Evolutionary conservation across 2,113 vertebrate genomes (phyloP), one percentile per base, ranked within the genome.

Genomic region (Heptranchias perlo): DNA sequence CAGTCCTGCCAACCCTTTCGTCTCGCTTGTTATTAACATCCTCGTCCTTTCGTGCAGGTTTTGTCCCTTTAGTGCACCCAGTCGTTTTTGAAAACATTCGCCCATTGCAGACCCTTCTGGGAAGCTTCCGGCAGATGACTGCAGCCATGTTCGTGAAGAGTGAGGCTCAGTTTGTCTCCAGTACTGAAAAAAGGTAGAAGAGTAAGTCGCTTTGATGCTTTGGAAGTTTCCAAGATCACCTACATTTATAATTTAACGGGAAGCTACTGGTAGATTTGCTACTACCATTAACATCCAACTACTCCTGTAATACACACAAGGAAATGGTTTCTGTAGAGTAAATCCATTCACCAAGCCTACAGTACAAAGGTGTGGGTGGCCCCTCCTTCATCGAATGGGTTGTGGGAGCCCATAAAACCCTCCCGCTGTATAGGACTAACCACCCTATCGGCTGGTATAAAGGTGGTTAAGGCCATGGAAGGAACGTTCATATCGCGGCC

Each of bases 171-270:
- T 16, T n/a, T 93, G 21, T 69, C 25, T 67, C 93, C n/a, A 49
- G 93, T 69, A 69, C 93, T 95, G 94, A 69, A 95, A 95, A 93
- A 69, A 52, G n/a, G 94, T 67, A 95, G 94, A 95, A 95, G 65
- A 67, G 28, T 25, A 95, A 73, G 94, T 95, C 47, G 7, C 87
- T 67, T 94, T 94, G 61, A 47, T 21, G 92, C 11, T 18, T 49
- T 52, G 65, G 35, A 47, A 58, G 31, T 49, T 69, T 95, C 65
- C 62, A 69, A 73, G 64, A 73, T 73, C 64, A 95, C 25, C 8
- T 49, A 44, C 31, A 92, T 64, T 62, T 39, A 62, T 23, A 35
- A 95, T 95, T 95, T 14, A 31, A 31, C 28, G 64, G 8, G 11
- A 67, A 49, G 13, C 25, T 67, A 62, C 35, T 21, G 61, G n/a